Evolutionary conservation across 2,888 invertebrate genomes (phyloP), one percentile per base, ranked within the genome.

Genomic region (Trissonchulus latispiculum): DNA sequence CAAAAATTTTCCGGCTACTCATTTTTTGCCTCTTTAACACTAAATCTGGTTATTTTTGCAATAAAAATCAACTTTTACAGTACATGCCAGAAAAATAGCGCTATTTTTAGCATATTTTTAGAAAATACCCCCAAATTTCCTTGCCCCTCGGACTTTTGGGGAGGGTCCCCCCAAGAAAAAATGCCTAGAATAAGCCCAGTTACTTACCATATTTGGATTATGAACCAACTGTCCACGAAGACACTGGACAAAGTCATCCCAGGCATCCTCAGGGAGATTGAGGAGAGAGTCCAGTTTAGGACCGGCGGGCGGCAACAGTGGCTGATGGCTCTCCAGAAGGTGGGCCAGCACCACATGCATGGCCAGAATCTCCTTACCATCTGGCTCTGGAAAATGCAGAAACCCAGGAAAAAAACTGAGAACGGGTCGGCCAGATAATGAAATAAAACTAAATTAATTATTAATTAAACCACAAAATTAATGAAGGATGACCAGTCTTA

Each of bases 341-440:
- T 95, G 95, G 78, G 89, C 89, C 18, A 97, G 84, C 0, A 99
- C 92, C 84, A 92, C 91, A 82, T 91, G 91, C 92, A 96, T 94
- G 0, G 95, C 92, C 61, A 99, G 85, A 1, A 99, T 89, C 87
- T 93, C 92, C 80, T 91, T 91, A 0, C 92, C 91, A 82, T 91
- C 74, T 48, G n/a, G n/a, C 1, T 73, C 73, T 73, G 61, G 3
- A 73, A 31, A 15, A 69, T 33, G 8, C 69, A 35, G 8, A 69
- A 8, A 37, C 33, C 3, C 8, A 8, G n/a, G 36, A 33, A 69
- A 33, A 59, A 28, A 59, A 18, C 70, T 3, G n/a, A 61, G 29
- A n/a, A n/a, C n/a, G n/a, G n/a, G n/a, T n/a, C n/a, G n/a, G n/a
- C n/a, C 29, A 69, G 28, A 59, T 28, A 29, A 35, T 66, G n/a